These are phyloP conservation scores for Pomacea maculata DNA, from an alignment of 1,140 invertebrate species.

Conservation along the genomic window DNA sequence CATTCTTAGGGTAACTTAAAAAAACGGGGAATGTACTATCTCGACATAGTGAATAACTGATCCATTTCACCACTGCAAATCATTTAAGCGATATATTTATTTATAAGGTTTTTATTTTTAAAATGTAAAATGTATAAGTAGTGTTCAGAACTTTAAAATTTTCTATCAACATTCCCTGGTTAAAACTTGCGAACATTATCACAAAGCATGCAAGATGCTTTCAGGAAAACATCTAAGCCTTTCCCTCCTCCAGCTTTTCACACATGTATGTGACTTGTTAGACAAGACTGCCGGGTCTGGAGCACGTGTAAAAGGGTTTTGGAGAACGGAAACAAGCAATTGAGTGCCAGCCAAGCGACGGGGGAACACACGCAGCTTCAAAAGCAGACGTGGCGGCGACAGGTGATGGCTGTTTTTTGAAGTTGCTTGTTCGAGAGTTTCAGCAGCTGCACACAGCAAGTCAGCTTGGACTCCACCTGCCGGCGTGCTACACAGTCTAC, in stretches of 20 bases:
- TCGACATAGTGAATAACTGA: too few relatives aligned
- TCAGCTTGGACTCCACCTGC: too few relatives aligned
- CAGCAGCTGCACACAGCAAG: not conserved
- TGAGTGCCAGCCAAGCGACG: not conserved
- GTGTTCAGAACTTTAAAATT: not conserved
- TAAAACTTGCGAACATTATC: not conserved
- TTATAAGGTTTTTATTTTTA: too few relatives aligned
- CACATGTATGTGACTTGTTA: not conserved
- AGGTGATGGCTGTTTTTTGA: conserved; percentile 9
- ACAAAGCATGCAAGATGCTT: not conserved
- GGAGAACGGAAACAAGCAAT: not conserved
- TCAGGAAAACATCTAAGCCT: not conserved
- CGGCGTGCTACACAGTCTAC: too few relatives aligned
- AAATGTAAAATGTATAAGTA: not conserved
- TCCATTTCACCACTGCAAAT: too few relatives aligned
- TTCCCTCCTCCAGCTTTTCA: not conserved
- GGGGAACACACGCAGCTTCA: conserved; percentile 8
- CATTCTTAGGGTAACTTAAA: too few relatives aligned
- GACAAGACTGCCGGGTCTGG: not conserved
- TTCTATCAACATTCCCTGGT: not conserved
- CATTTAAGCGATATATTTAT: too few relatives aligned
- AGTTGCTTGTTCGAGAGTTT: not conserved
- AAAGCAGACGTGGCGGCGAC: not conserved
- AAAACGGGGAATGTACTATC: too few relatives aligned
- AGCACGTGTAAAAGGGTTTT: not conserved